Evolutionary conservation across 2,113 vertebrate species (phyloP), one percentile per base, ranked within the genome.

Genomic region (Atractosteus spatula): DNA sequence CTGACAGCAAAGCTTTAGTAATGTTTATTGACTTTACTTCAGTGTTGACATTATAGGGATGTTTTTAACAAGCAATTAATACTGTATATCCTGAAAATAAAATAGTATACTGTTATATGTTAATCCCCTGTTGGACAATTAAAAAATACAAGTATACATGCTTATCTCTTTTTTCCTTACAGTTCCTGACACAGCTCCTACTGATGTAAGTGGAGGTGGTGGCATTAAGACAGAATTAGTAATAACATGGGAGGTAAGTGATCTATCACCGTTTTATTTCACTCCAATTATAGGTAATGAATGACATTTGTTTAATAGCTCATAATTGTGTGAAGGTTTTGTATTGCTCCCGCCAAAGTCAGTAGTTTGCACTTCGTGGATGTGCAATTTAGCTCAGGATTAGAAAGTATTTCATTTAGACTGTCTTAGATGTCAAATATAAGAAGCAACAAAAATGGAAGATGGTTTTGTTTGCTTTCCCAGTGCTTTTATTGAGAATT

Each of bases 221-320:
- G 97, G 97, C 81, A 97, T 95, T 84, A 95, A 95, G 76, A 96
- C 97, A 72, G 97, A 99, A 88, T 91, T 99, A 85, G 96, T 98
- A 84, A 98, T 99, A 85, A 97, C 94, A 64, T 99, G 97, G 97
- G 97, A 99, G 89, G 97, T 99, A 94, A 98, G 96, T 96, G 85
- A 84, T 91, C 87, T 87, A 83, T 91, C 86, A 90, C 74, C 83
- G 89, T 88, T 88, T 85, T 87, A 80, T 74, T 85, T 87, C 77
- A 64, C 71, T 74, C 81, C 71, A 73, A 80, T n/a, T 71, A 74
- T 62, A 42, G 72, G 76, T 86, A 86, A 88, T 88, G 82, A 82
- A 80, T 29, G 29, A 29, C 29, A 51, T 85, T 83, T 87, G 88
- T 82, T 89, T 90, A 93, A 93, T 90, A 90, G 90, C 84, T 83